phyloP scores from a whole-genome alignment of 2,113 vertebrate genomes.

The Leucopsar rothschildi region DNA sequence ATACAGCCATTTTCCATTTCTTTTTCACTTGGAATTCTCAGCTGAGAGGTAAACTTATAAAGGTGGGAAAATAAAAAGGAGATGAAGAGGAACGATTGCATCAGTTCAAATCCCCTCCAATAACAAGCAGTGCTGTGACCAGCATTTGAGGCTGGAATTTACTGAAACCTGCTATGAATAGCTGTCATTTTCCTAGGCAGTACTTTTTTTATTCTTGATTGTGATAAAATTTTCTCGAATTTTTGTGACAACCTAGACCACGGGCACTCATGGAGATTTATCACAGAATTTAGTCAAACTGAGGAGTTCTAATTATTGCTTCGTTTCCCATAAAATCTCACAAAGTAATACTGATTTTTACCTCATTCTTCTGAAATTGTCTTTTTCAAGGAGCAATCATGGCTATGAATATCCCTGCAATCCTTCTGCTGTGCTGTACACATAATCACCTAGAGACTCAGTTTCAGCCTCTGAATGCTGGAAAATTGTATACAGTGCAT shows the following conservation, averaged over 20 bases:
- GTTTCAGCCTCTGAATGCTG: not conserved
- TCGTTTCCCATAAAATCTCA: not conserved
- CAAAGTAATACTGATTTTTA: not conserved
- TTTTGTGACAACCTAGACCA: not conserved
- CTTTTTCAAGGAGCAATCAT: not conserved
- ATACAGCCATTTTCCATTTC: slow-evolving; percentile 29
- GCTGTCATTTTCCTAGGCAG: not conserved
- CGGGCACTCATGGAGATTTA: not conserved
- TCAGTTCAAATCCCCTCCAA: slow-evolving; percentile 5
- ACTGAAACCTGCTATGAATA: not conserved
- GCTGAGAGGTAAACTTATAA: slow-evolving; percentile 47
- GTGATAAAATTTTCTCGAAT: not conserved
- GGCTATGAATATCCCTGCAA: not conserved
- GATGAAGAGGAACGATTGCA: slow-evolving; percentile 34
- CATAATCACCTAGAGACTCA: not conserved
- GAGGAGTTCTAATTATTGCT: not conserved
- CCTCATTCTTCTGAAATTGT: not conserved
- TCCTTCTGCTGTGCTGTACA: not conserved
- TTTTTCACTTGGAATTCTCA: slow-evolving; percentile 36
- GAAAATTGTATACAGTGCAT: not conserved
- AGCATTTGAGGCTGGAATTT: not conserved
- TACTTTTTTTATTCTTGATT: not conserved
- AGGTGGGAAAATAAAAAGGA: slow-evolving; percentile 21
- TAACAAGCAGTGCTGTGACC: slow-evolving; percentile 6
- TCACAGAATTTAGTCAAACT: not conserved